Evolutionary conservation across 2,797 vertebrate species (phyloP), one percentile per base, ranked within the genome.

Genomic region (Columba guinea): DNA sequence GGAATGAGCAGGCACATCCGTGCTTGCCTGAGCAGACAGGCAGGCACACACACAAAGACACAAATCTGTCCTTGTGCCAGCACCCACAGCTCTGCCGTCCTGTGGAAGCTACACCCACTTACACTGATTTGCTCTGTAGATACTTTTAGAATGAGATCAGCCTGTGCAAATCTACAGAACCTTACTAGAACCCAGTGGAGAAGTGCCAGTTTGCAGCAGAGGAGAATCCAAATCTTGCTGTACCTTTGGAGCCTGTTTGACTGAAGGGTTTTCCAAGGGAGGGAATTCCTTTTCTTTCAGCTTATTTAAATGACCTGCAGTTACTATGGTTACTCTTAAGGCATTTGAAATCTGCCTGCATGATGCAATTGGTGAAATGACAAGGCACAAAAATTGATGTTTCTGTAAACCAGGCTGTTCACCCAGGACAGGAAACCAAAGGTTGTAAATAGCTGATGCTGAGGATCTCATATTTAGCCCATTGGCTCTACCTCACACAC

Each of bases 281-380:
- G 92, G 93, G 95, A 95, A 97, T 96, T 97, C 96, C 95, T 96
- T 94, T 93, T 89, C 94, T 89, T 96, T 92, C 95, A 95, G 95
- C 87, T 96, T 89, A 95, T 96, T 97, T 92, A 95, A 97, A 96
- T 93, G 83, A 78, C 44, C 92, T 62, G 75, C 93, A 74, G 97
- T 97, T 97, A 75, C 97, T 89, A 97, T 97, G 97, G 97, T 97
- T 96, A 97, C 97, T 92, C 77, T 81, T 85, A 90, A 96, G 94
- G 94, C 93, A 96, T 94, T 58, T 85, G 77, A 93, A 95, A 94
- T 92, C 92, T 67, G 65, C 92, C 88, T 94, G 85, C 82, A 91
- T 94, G 97, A 97, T 93, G 95, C 91, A 96, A 96, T 90, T 87
- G 87, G 87, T 87, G 83, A 94, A 97, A 96, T 96, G 95, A 97